Evolutionary conservation across 2,888 invertebrate genomes (phyloP), one percentile per base, ranked within the genome.

Genomic region (Chydorus sphaericus): DNA sequence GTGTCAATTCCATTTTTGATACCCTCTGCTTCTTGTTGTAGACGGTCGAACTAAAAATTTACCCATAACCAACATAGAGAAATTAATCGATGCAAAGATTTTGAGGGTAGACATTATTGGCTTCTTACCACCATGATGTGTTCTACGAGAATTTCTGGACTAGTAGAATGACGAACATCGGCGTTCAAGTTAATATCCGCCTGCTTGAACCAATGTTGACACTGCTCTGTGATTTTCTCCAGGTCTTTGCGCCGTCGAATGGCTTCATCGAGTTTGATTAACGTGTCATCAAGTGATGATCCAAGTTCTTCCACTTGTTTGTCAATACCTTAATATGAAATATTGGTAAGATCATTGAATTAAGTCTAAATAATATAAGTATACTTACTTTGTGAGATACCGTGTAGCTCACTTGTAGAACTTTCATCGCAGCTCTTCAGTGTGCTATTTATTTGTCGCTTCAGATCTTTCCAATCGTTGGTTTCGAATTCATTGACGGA

Each of bases 171-270:
- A 44, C 87, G 78, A 4, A 91, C 73, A 65, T 90, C 89, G 31
- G 83, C 80, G 10, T 85, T 82, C 1, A 86, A 83, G 3, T 86
- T 84, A 1, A 87, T 85, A 69, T 92, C 91, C 29, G 88, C 88
- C 71, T 93, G 87, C 62, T 87, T 85, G 37, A 92, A 73, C 93
- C 93, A 94, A 63, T 85, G 81, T 61, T 85, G 81, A 66, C 88
- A 83, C 64, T 82, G 82, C 57, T 85, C 83, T 50, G 87, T 76
- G 59, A 86, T 83, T 44, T 77, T 77, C 70, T 94, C 93, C 63
- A 90, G 88, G 49, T 83, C 78, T 64, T 80, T 84, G 59, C 92
- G 78, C 14, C 31, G 26, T 8, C 39, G 55, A 33, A 30, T 36
- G 26, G 49, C 48, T 10, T 55, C 48, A 20, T 28, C 49, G n/a